Evolutionary conservation across 2,113 vertebrate genomes (phyloP).

Genomic region (Tachysurus vachellii): DNA sequence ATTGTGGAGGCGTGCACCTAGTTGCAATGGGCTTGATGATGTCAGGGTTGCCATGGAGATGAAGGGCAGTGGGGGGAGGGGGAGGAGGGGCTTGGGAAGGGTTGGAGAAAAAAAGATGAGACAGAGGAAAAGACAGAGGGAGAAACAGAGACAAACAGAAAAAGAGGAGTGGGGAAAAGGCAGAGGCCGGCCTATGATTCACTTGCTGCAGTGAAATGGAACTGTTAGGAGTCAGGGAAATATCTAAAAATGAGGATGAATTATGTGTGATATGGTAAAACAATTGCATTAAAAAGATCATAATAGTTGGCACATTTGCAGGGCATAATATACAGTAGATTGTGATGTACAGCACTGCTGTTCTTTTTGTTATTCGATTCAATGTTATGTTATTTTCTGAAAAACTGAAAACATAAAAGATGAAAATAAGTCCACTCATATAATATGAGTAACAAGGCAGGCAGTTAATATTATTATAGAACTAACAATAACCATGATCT

Average conservation of each 20-base stretch:
- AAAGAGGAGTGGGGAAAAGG: conserved; percentile 45
- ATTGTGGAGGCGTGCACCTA: conserved; percentile 73
- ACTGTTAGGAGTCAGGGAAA: background rate
- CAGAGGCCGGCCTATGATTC: conserved; percentile 41
- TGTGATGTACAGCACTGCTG: background rate
- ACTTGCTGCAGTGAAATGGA: background rate
- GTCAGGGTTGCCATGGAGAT: conserved; percentile 79
- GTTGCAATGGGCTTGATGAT: conserved; percentile 69
- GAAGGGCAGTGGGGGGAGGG: conserved; percentile 58
- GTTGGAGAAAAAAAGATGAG: conserved; percentile 50
- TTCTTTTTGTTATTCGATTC: background rate
- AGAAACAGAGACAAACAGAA: conserved; percentile 27
- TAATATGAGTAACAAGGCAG: background rate
- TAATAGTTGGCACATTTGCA: background rate
- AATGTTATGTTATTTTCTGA: background rate
- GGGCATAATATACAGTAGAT: background rate
- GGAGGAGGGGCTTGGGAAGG: conserved; percentile 63
- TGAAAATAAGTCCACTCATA: background rate
- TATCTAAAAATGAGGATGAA: background rate
- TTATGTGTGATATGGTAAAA: background rate
- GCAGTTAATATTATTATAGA: background rate
- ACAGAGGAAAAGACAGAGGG: conserved; percentile 39
- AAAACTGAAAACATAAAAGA: background rate
- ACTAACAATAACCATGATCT: background rate
- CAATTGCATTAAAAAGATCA: background rate